Evolutionary conservation across 2,113 vertebrate genomes (phyloP), one percentile per base, ranked within the genome.

Genomic region (Toxotes jaculatrix): DNA sequence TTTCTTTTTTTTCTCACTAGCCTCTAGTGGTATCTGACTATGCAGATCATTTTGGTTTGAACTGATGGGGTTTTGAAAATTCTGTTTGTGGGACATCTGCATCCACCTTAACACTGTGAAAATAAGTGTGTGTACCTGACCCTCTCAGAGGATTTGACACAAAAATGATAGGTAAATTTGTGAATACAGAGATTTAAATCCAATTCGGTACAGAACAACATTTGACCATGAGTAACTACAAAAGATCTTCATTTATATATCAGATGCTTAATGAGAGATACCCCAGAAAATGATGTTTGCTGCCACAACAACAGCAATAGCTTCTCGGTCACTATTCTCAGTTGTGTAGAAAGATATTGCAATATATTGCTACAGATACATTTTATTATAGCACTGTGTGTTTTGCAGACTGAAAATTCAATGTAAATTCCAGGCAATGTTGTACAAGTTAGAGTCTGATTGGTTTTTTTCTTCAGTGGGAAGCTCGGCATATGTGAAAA

Each of bases 31-130:
- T 62, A 59, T 82, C 23, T 40, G 34, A 49, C 55, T 65, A 8
- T 57, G 55, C 36, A 73, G 64, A 86, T 82, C 1, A 61, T 57
- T 76, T 45, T 13, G 43, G 16, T 12, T 74, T 67, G 47, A 57
- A 70, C 61, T 78, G 62, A 76, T 49, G 53, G 61, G 45, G 23
- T 34, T 63, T 36, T 27, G n/a, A 60, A 38, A 27, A 59, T 19
- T 34, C 14, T 62, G 51, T 14, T 65, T 49, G 21, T 79, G n/a
- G n/a, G 57, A 43, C 51, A 59, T 19, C 49, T 21, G 17, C 2
- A 55, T 14, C 38, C 42, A 64, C 65, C 5, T 53, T 19, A 34
- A 79, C 10, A 19, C 34, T 47, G 11, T 51, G 7, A 27, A 61
- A 43, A 19, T 34, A 45, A 40, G 12, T 6, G 38, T 21, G 36